These are phyloP conservation scores for Archocentrus centrarchus DNA, from an alignment of 2,113 vertebrate genomes.

Conservation along the genomic window DNA sequence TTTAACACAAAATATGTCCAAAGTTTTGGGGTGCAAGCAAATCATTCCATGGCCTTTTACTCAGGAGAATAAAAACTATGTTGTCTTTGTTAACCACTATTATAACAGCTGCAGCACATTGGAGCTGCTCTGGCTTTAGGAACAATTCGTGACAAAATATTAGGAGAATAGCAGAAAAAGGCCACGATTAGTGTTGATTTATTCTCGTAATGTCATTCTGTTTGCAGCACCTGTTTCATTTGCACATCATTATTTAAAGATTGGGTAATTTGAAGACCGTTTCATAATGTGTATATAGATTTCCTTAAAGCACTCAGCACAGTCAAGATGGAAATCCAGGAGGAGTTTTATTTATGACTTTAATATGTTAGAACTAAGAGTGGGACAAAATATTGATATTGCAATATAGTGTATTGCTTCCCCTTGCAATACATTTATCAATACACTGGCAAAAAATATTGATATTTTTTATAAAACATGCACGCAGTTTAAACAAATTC, in stretches of 20 bases:
- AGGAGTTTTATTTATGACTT: not conserved
- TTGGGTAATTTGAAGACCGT: not conserved
- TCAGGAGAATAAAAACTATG: not conserved
- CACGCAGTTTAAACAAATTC: not conserved
- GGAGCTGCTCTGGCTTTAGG: not conserved
- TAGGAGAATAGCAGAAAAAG: not conserved
- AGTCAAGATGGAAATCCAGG: not conserved
- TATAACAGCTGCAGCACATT: not conserved
- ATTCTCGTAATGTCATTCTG: not conserved
- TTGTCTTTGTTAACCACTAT: not conserved
- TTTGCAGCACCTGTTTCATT: not conserved
- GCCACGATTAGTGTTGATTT: not conserved
- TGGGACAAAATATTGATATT: not conserved
- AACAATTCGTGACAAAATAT: not conserved
- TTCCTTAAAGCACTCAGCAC: not conserved
- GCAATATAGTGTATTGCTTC: not conserved
- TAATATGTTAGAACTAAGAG: not conserved
- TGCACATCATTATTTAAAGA: constrained; percentile 3
- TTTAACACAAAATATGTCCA: not conserved
- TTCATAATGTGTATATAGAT: not conserved
- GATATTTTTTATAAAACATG: constrained; percentile 1
- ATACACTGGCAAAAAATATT: not conserved
- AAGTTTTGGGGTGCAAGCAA: not conserved
- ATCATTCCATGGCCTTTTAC: not conserved
- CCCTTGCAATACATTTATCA: not conserved